Conservation (phyloP, 2,113 vertebrate species). For the Grammomys surdaster region DNA sequence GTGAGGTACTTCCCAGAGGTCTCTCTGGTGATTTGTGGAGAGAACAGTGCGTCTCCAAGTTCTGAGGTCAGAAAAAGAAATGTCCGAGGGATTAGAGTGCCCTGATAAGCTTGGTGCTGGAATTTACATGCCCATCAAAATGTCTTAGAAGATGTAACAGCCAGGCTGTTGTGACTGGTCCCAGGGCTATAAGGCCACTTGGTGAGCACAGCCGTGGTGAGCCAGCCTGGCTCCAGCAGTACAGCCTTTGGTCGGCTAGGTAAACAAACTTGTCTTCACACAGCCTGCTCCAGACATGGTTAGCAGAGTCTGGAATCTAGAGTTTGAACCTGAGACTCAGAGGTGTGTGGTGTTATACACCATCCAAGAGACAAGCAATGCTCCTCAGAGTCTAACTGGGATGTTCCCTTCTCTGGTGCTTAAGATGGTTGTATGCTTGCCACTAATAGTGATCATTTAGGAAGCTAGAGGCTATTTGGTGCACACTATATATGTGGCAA, state of each 20-base stretch:
- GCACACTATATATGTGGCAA: neutral
- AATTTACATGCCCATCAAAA: neutral
- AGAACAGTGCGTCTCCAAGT: neutral
- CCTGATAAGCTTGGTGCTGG: neutral
- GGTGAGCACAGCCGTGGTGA: neutral
- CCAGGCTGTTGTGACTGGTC: slow-evolving; percentile 11
- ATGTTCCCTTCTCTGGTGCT: neutral
- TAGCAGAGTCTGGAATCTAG: neutral
- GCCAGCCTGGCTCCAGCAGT: neutral
- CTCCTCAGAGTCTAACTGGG: neutral
- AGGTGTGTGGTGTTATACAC: neutral
- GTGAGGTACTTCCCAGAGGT: neutral
- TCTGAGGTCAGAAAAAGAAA: slow-evolving; percentile 46
- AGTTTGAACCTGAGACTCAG: slow-evolving; percentile 32
- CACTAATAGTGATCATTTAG: neutral
- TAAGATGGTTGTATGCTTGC: neutral
- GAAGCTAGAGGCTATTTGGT: neutral
- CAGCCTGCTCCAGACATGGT: neutral
- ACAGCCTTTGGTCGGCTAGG: neutral
- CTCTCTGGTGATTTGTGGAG: neutral
- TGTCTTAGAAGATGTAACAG: slow-evolving; percentile 7
- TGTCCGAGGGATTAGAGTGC: neutral
- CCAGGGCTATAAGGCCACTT: slow-evolving; percentile 37
- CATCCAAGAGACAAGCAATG: neutral
- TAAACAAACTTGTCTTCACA: slow-evolving; percentile 17